Percentiles rank a stretch among this genome's conserved stretches.
These are phyloP conservation scores for Heterocephalus glaber DNA, from an alignment of 2,113 vertebrate species.

Conservation along the genomic window DNA sequence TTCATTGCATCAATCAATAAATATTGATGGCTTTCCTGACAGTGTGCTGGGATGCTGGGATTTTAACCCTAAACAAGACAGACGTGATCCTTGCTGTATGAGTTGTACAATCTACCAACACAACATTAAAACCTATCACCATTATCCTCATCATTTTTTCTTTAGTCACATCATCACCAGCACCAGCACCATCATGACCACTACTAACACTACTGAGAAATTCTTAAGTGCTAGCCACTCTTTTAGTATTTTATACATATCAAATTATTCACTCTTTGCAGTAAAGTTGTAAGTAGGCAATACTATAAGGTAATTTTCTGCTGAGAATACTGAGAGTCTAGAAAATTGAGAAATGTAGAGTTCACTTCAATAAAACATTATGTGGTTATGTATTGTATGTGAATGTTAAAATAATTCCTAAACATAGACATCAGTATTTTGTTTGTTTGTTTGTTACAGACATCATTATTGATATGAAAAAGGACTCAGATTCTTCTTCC, in stretches of 20 bases:
- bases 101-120: background rate
- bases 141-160: background rate
- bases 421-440: background rate
- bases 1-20: conserved; percentile 65
- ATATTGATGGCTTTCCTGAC: conserved; percentile 58
- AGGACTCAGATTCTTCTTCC: background rate
- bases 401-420: background rate
- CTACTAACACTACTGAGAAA: background rate
- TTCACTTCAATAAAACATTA: conserved; percentile 3
- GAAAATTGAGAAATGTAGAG: conserved; percentile 26
- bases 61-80: conserved; percentile 19
- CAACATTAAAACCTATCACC: conserved; percentile 19
- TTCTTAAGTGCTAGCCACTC: background rate
- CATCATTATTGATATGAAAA: background rate
- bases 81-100: background rate
- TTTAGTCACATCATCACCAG: background rate
- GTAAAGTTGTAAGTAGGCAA: background rate
- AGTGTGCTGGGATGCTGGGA: background rate
- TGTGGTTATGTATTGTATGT: background rate
- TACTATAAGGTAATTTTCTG: background rate
- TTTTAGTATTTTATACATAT: conserved; percentile 27
- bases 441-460: too few species aligned
- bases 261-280: conserved; percentile 18
- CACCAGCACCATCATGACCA: background rate
- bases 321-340: background rate